These are phyloP conservation scores for Sylvietta virens DNA, from an alignment of 2,113 vertebrate species.

Conservation along the genomic window DNA sequence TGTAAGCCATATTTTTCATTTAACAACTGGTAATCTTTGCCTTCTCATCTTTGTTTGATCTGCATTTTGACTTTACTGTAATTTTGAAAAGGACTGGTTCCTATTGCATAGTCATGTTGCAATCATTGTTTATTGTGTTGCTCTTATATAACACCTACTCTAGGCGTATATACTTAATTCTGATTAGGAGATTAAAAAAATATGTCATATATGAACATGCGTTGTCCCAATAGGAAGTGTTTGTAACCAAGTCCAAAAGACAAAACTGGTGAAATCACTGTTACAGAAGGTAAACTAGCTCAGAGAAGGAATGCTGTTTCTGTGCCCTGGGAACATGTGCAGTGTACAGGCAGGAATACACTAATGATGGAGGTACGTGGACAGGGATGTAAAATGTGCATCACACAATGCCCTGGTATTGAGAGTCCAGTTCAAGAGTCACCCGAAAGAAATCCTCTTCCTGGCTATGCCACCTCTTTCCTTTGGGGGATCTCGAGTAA, in stretches of 20 bases:
- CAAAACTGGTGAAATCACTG: background rate
- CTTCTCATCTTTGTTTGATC: background rate
- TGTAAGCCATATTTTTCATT: background rate
- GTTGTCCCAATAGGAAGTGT: background rate
- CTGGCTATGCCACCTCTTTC: background rate
- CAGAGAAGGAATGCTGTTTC: background rate
- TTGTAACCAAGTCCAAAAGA: background rate
- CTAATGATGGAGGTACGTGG: background rate
- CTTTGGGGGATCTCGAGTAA: background rate
- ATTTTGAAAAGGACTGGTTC: background rate
- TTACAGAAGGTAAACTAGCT: background rate
- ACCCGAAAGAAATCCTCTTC: background rate
- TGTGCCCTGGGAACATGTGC: background rate
- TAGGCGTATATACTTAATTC: background rate
- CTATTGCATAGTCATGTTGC: background rate
- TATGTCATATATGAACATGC: rapidly evolving
- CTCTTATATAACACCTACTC: constrained; percentile 23
- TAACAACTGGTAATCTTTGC: background rate
- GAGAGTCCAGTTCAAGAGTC: background rate
- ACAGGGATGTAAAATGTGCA: background rate
- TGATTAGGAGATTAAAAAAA: background rate
- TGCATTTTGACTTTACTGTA: background rate
- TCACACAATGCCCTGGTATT: background rate
- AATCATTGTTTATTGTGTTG: constrained; percentile 13
- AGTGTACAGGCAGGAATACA: background rate